Conservation (phyloP, 2,888 invertebrate genomes). For the Gymnocheta viridis region DNA sequence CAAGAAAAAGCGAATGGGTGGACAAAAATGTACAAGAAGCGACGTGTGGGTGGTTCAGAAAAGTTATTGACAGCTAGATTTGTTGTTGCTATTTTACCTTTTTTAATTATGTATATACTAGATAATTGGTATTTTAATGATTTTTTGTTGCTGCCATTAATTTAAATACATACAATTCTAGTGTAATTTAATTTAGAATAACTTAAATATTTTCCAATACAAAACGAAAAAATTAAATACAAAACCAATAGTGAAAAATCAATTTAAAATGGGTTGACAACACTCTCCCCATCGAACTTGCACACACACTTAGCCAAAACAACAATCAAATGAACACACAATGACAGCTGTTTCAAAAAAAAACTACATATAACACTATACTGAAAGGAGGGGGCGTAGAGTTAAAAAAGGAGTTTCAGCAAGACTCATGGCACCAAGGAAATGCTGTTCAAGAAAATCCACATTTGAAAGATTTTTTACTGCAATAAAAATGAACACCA, state of each 20-base stretch:
- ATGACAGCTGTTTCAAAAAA: constrained; percentile 63
- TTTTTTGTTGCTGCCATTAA: not conserved
- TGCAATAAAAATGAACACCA: not conserved
- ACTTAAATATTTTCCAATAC: constrained; percentile 8
- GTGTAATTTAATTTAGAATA: constrained; percentile 4
- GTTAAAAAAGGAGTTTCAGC: constrained; percentile 34
- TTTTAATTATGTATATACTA: not conserved
- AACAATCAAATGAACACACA: constrained; percentile 62
- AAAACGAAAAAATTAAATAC: constrained; percentile 3
- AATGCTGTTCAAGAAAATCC: not conserved
- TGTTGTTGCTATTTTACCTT: constrained; percentile 15
- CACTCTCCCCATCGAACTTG: constrained; percentile 28
- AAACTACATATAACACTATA: not conserved
- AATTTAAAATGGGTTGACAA: constrained; percentile 66
- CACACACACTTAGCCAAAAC: constrained; percentile 21
- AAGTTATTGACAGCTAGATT: constrained; percentile 1
- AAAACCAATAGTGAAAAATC: constrained; percentile 57
- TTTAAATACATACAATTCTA: not conserved
- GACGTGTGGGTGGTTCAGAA: constrained; percentile 57
- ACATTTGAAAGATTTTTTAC: not conserved
- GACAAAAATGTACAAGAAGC: constrained; percentile 1
- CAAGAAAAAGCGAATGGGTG: constrained; percentile 39
- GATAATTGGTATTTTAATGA: not conserved
- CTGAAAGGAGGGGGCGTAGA: constrained; percentile 14
- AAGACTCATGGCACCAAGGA: constrained; percentile 47